Percentiles rank a stretch among this genome's conserved stretches.
Conservation (phyloP, 2,797 vertebrate species). For the Champsocephalus esox region DNA sequence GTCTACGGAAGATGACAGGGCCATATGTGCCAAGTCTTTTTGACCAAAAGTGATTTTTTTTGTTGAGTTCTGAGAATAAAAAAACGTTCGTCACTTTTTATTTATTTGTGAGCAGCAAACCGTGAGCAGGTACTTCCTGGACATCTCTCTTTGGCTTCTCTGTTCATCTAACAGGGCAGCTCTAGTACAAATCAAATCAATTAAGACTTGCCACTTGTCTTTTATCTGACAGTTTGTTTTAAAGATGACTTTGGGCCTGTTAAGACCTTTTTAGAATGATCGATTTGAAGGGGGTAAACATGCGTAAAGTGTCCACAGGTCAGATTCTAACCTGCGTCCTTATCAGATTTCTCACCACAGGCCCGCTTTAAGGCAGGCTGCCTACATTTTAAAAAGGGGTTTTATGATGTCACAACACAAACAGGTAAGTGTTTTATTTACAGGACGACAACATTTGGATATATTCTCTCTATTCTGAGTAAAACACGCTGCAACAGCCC, state of each 20-base stretch:
- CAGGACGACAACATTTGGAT: constrained; percentile 77
- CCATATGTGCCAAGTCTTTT: no score
- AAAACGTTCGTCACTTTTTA: constrained; percentile 11
- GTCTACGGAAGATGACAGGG: neutral
- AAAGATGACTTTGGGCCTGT: no score
- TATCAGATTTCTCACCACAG: neutral
- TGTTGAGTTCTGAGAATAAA: no score
- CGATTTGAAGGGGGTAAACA: no score
- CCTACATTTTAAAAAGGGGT: constrained; percentile 7
- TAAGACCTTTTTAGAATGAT: no score
- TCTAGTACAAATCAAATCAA: neutral
- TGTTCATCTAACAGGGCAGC: neutral
- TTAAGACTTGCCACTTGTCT: constrained; percentile 12
- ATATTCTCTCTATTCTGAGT: constrained; percentile 90
- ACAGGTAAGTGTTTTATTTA: constrained; percentile 74
- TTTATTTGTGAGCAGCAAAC: constrained; percentile 19
- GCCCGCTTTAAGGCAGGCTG: neutral
- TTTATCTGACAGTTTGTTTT: neutral
- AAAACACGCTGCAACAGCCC: constrained; percentile 80
- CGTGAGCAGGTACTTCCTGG: constrained; percentile 11
- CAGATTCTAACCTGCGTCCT: no score
- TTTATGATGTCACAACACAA: constrained; percentile 42
- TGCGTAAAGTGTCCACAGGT: no score
- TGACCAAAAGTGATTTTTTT: no score
- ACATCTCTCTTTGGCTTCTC: neutral